phyloP scores from a whole-genome alignment of 1,140 invertebrate genomes.

The Eulimnadia texana region DNA sequence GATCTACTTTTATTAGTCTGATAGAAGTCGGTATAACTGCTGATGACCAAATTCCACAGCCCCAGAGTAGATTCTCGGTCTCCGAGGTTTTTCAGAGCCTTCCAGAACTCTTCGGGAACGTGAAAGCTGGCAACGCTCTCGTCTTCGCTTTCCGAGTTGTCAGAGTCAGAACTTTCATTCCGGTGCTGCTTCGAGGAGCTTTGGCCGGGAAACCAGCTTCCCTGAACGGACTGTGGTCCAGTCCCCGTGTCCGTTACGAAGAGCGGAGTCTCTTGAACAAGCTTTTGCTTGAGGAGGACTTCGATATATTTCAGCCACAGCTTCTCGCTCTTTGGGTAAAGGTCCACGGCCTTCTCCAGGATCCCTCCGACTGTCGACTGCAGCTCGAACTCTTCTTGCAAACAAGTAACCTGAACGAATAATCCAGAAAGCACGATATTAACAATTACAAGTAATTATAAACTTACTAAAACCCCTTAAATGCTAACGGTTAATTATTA shows the following conservation, averaged over 20 bases:
- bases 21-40: conserved; percentile 26
- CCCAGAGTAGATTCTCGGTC: conserved; percentile 27
- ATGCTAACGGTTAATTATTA: background rate
- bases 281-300: background rate
- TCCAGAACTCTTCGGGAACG: conserved; percentile 22
- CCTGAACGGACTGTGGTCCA: background rate
- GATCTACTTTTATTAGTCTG: background rate
- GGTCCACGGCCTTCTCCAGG: background rate
- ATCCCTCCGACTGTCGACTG: background rate
- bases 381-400: background rate
- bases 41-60: conserved; percentile 33
- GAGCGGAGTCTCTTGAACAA: conserved; percentile 1
- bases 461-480: background rate
- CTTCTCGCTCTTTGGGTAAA: background rate
- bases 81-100: conserved; percentile 29
- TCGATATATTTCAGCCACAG: background rate
- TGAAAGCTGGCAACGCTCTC: conserved; percentile 13
- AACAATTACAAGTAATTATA: background rate
- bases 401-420: background rate
- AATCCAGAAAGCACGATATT: too few species aligned
- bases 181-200: too few species aligned
- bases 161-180: conserved; percentile 7
- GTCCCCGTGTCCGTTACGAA: conserved; percentile 16
- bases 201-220: conserved; percentile 10
- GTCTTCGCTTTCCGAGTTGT: conserved; percentile 18